Conservation (phyloP, 2,888 invertebrate genomes). For the Rapana venosa region DNA sequence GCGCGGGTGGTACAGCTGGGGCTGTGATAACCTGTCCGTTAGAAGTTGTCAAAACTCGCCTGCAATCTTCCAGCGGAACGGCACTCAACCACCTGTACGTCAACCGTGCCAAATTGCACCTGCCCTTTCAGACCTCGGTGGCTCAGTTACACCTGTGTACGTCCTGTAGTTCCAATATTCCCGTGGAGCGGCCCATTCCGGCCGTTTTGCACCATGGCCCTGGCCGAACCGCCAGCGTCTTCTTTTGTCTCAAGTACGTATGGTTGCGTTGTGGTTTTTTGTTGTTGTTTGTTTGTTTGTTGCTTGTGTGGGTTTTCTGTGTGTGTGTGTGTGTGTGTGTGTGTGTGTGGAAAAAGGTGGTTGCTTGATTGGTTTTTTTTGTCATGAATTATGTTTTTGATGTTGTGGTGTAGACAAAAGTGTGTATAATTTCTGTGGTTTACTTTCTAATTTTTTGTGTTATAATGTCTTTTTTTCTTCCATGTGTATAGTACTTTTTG, state of each 20-base stretch:
- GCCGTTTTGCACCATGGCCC: constrained; percentile 23
- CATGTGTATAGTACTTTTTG: too few species aligned
- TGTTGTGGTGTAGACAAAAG: too few species aligned
- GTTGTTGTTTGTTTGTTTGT: background rate
- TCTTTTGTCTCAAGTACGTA: constrained; percentile 74
- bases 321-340: background rate
- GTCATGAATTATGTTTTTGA: too few species aligned
- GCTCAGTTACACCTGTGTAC: constrained; percentile 37
- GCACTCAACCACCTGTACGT: constrained; percentile 59
- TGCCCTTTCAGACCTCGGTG: constrained; percentile 45
- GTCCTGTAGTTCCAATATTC: constrained; percentile 28
- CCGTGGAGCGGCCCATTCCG: constrained; percentile 20
- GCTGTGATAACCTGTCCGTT: constrained; percentile 98
- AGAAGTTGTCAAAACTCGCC: constrained; percentile 97
- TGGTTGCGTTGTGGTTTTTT: background rate
- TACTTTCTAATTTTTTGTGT: too few species aligned
- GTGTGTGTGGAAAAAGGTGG: too few species aligned
- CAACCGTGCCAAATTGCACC: constrained; percentile 46
- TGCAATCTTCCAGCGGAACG: constrained; percentile 92
- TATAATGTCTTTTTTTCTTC: too few species aligned
- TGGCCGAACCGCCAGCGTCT: constrained; percentile 64
- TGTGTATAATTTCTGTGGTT: too few species aligned
- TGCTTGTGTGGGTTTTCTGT: background rate
- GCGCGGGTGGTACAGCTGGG: constrained; percentile 96
- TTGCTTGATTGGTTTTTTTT: too few species aligned